These are phyloP conservation scores for Poeciliopsis turneri DNA, from an alignment of 2,797 vertebrate species.

Conservation along the genomic window DNA sequence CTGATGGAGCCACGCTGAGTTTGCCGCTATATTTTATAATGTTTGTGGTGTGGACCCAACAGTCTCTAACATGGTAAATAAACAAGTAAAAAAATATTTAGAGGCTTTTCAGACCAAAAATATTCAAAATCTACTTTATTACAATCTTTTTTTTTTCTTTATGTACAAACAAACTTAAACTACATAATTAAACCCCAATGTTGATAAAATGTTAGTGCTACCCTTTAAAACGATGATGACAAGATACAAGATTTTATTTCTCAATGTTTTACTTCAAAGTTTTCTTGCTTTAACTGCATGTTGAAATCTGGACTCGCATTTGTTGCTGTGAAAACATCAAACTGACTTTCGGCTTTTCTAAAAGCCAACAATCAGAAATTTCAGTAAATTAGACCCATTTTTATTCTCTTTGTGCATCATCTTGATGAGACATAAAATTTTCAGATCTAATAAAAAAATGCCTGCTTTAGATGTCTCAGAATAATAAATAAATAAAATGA, in stretches of 20 bases:
- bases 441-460: conserved; percentile 46
- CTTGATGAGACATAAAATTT: conserved; percentile 44
- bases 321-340: background rate
- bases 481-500: conserved; percentile 47
- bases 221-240: background rate
- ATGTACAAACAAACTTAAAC: background rate
- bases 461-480: conserved; percentile 53
- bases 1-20: too few species aligned
- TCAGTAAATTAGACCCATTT: conserved; percentile 15
- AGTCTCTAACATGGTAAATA: too few species aligned
- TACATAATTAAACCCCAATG: background rate
- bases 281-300: background rate
- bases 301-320: background rate
- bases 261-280: background rate
- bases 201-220: background rate
- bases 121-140: background rate
- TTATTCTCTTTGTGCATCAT: conserved; percentile 32
- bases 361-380: conserved; percentile 14
- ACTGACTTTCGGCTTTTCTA: background rate
- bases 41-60: too few species aligned
- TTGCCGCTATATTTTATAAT: too few species aligned
- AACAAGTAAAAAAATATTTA: background rate
- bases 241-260: background rate
- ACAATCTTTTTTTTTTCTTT: background rate
- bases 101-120: background rate